Evolutionary conservation across 2,797 vertebrate species (phyloP), one percentile per base, ranked within the genome.

Genomic region (Loriculus beryllinus): DNA sequence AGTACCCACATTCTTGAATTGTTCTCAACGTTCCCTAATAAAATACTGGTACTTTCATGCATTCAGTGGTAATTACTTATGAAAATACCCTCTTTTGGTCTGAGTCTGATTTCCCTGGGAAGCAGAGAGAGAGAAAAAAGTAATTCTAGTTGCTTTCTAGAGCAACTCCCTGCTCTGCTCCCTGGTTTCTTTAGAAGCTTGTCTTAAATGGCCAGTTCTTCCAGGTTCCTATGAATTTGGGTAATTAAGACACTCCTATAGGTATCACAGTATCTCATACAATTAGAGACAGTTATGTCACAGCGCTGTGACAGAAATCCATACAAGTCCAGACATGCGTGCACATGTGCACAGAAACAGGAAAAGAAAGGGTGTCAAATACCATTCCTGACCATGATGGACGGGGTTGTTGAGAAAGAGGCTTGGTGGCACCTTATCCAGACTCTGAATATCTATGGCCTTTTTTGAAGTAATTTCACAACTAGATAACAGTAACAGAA

Each of bases 321-420:
- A 20, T 15, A 42, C 3, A 1, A 1, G 31, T 40, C 22, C 26
- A 67, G 51, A n/a, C 7, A 29, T 0, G 3, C 4, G 7, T 2
- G 2, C 7, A 3, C 14, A 25, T 1, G 17, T 22, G 11, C 9
- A 8, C 1, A 78, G 49, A 64, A 51, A 68, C 0, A 2, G 42
- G 31, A 28, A 52, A 83, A 57, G 26, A 28, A 52, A 82, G 39
- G 43, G 21, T 22, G 23, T 54, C 22, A 49, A 39, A 84, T 12
- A 59, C 28, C 14, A 40, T 48, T 86, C 40, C 43, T n/a, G 35
- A 57, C 29, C 42, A 26, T 4, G 52, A 59, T 2, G 43, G 42
- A 76, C 47, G 56, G 31, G 12, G 29, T 22, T 59, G 59, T 54
- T 82, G 51, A 91, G 68, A 83, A 57, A 47, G 45, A 47, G 4